Evolutionary conservation across 2,888 invertebrate genomes (phyloP).

Genomic region (Eupithecia insigniata): DNA sequence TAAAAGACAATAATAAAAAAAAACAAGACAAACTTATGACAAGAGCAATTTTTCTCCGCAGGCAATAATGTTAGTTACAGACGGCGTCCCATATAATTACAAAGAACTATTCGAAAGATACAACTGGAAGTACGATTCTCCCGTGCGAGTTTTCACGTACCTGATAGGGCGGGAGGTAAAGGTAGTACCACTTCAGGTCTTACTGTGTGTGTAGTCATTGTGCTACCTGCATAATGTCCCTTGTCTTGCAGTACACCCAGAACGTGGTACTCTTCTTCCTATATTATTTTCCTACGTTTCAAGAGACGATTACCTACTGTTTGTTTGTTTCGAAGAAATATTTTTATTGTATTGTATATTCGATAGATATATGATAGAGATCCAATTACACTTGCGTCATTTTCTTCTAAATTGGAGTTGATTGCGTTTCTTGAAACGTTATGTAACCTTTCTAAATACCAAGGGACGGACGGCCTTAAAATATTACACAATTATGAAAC

Average conservation of each 20-base stretch:
- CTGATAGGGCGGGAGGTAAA: slow-evolving; percentile 95
- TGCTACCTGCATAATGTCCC: slow-evolving; percentile 82
- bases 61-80: slow-evolving; percentile 99
- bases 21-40: not conserved
- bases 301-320: slow-evolving; percentile 29
- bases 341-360: not conserved
- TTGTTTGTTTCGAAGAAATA: not conserved
- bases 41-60: slow-evolving; percentile 68
- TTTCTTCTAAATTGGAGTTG: not conserved
- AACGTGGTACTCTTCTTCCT: slow-evolving; percentile 77
- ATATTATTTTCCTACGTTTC: slow-evolving; percentile 29
- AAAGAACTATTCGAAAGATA: slow-evolving; percentile 95
- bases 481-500: slow-evolving; percentile 20
- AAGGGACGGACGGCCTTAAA: slow-evolving; percentile 12
- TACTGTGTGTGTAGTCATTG: slow-evolving; percentile 84
- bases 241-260: slow-evolving; percentile 79
- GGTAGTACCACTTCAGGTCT: slow-evolving; percentile 85
- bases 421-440: slow-evolving; percentile 25
- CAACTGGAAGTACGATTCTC: slow-evolving; percentile 92
- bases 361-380: too few species aligned
- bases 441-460: slow-evolving; percentile 28
- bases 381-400: slow-evolving; percentile 6
- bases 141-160: slow-evolving; percentile 98
- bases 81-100: slow-evolving; percentile 97
- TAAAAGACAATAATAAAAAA: not conserved